These are phyloP conservation scores for Aelia acuminata DNA, from an alignment of 2,888 invertebrate species.

Conservation along the genomic window DNA sequence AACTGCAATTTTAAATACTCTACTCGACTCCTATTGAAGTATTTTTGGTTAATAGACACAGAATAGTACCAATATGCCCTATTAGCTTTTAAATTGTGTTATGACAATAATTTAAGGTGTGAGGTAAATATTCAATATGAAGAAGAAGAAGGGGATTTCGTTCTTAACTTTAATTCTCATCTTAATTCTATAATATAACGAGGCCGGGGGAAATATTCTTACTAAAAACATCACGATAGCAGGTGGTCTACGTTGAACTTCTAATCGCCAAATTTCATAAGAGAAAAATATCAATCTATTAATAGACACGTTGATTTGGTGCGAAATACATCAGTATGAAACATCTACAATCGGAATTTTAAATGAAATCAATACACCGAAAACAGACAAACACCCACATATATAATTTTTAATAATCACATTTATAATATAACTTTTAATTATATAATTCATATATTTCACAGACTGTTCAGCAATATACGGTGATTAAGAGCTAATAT, in stretches of 20 bases:
- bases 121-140: constrained; percentile 60
- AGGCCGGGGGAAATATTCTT: constrained; percentile 63
- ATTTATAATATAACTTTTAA: constrained; percentile 45
- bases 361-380: constrained; percentile 58
- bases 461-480: constrained; percentile 56
- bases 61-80: constrained; percentile 61
- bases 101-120: constrained; percentile 60
- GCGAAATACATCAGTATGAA: constrained; percentile 51
- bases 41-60: constrained; percentile 60
- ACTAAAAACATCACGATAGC: constrained; percentile 62
- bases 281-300: constrained; percentile 57
- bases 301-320: constrained; percentile 57
- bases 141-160: constrained; percentile 61
- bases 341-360: constrained; percentile 50
- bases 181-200: constrained; percentile 57
- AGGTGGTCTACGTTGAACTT: constrained; percentile 50
- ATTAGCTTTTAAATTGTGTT: constrained; percentile 63
- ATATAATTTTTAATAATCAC: constrained; percentile 52
- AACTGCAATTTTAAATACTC: constrained; percentile 62
- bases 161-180: constrained; percentile 59
- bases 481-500: constrained; percentile 47
- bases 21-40: constrained; percentile 63
- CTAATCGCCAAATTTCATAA: constrained; percentile 55
- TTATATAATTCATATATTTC: constrained; percentile 52
- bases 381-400: constrained; percentile 60